Conservation (phyloP, 2,888 invertebrate species). For the Lasioglossum vierecki region DNA sequence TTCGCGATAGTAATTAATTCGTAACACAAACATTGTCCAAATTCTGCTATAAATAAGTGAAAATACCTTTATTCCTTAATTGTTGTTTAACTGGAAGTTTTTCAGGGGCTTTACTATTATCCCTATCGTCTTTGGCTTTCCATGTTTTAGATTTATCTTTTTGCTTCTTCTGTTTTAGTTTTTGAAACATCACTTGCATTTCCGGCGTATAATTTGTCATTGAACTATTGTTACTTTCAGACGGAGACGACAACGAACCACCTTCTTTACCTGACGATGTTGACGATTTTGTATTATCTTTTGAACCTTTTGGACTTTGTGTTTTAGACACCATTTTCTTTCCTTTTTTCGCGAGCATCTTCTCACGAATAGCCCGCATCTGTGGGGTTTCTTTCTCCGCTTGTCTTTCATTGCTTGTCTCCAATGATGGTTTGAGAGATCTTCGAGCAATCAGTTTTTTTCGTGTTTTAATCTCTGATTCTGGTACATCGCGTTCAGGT, state of each 20-base stretch:
- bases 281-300: constrained; percentile 5
- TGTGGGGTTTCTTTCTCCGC: constrained; percentile 72
- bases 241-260: background rate
- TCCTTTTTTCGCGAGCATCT: constrained; percentile 59
- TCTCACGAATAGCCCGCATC: constrained; percentile 70
- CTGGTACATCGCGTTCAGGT: constrained; percentile 32
- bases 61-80: background rate
- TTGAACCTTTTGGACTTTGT: constrained; percentile 15
- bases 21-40: background rate
- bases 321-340: constrained; percentile 1
- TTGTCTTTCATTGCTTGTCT: background rate
- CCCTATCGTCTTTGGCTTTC: background rate
- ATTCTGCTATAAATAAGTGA: background rate
- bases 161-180: constrained; percentile 49
- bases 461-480: constrained; percentile 27
- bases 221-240: constrained; percentile 2
- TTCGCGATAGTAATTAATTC: background rate
- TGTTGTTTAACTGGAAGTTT: constrained; percentile 3
- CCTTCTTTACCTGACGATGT: background rate
- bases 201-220: constrained; percentile 65
- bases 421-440: background rate
- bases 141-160: constrained; percentile 2
- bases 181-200: constrained; percentile 69
- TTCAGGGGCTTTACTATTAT: background rate
- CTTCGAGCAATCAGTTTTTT: constrained; percentile 64